These are phyloP conservation scores for Paramormyrops kingsleyae DNA, from an alignment of 2,113 vertebrate species.

Conservation along the genomic window DNA sequence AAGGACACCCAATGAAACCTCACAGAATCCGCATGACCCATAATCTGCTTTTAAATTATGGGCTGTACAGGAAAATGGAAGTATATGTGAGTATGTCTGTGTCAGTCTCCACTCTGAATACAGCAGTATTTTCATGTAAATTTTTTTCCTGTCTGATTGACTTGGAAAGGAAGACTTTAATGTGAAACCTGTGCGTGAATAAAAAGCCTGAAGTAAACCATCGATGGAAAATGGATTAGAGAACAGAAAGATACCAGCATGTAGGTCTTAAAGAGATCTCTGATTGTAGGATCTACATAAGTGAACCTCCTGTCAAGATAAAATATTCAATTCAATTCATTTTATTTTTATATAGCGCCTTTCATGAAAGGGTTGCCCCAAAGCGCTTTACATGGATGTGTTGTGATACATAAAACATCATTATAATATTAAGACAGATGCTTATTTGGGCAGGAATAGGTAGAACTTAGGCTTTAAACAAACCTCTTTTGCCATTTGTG, in stretches of 20 bases:
- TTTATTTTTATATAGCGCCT: not conserved
- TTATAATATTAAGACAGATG: not conserved
- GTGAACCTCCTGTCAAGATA: not conserved
- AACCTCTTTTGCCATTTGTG: not conserved
- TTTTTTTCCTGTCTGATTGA: not conserved
- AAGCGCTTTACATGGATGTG: no score
- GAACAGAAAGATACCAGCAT: not conserved
- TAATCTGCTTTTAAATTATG: slow-evolving; percentile 96
- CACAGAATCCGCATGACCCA: slow-evolving; percentile 98
- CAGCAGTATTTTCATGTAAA: not conserved
- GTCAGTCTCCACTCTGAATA: not conserved
- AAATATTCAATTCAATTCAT: no score
- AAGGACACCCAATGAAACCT: slow-evolving; percentile 97
- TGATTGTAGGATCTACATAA: not conserved
- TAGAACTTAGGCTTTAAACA: not conserved
- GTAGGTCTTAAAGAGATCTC: not conserved
- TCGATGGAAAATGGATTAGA: not conserved
- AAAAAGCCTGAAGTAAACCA: not conserved
- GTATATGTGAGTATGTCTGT: slow-evolving; percentile 79
- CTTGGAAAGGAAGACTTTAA: not conserved
- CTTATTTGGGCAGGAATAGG: not conserved
- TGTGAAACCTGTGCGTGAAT: not conserved
- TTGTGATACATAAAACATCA: no score
- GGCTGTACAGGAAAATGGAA: slow-evolving; percentile 97
- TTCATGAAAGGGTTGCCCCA: not conserved